Base-by-base conservation (phyloP, 2,888 invertebrate genomes). In the Drosophila macrothrix region DNA sequence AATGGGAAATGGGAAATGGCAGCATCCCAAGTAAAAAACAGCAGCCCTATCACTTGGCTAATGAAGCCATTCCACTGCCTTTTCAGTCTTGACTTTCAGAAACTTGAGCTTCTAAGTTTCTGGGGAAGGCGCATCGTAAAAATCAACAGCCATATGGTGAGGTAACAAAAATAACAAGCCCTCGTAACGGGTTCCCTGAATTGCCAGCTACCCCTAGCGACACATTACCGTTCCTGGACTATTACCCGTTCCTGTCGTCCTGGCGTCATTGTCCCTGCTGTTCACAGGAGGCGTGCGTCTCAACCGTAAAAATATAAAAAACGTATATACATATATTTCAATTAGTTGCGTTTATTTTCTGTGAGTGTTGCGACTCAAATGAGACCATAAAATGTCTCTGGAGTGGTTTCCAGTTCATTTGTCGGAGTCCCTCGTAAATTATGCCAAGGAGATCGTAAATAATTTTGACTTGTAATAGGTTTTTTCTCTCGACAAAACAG, bases 121-220 rank as follows among this genome's bases (percentile, higher is more conserved):
- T 0, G 19, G 19, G 10, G 22, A 67, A 31, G 35, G 39, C 53
- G 49, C 59, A 68, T 90, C 85, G 82, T 90, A 88, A 90, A 90
- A 90, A 72, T 81, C 90, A 81, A 85, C 82, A 60, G 60, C 88
- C 85, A 86, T 90, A 90, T 86, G 85, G 90, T 68, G 70, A 83
- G 89, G 89, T 90, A 86, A 90, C 85, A 86, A 88, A 85, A 88
- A 86, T 90, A 86, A 85, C 90, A 90, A 90, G 90, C 84, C 55
- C 49, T 46, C 55, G 39, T 53, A 66, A 67, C 49, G 76, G 76
- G 62, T 63, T 63, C 41, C 29, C 53, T 41, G 43, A 74, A 54
- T 52, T 43, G 62, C 3, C 64, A 67, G 54, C 78, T 73, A 78
- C 67, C 78, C 82, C 82, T 61, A 53, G 65, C 55, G 71, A 67